Evolutionary conservation across 2,113 vertebrate genomes (phyloP).

Genomic region (Alligator sinensis): DNA sequence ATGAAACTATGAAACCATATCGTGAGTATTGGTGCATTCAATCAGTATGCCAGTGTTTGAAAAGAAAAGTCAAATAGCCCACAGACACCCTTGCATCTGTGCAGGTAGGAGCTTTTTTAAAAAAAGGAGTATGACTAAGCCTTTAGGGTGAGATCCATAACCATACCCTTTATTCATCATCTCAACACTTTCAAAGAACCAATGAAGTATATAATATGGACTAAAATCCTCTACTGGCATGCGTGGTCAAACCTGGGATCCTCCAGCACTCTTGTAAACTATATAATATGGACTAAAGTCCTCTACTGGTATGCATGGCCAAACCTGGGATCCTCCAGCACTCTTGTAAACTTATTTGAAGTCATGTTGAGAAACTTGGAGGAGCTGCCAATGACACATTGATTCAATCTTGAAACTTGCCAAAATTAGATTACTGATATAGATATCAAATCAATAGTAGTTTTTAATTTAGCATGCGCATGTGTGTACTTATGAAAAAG

Average conservation of each 20-base stretch:
- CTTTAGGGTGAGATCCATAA: not conserved
- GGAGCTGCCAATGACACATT: not conserved
- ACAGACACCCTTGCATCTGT: not conserved
- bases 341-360: not conserved
- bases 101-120: not conserved
- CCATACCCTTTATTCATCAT: fast-evolving
- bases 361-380: not conserved
- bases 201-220: not conserved
- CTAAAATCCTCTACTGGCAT: not conserved
- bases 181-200: not conserved
- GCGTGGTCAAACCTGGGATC: not conserved
- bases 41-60: not conserved
- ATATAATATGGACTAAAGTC: not conserved
- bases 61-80: not conserved
- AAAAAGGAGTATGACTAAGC: not conserved
- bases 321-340: not conserved
- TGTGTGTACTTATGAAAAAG: not conserved
- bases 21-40: not conserved
- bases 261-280: not conserved
- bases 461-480: not conserved
- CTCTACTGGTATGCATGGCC: not conserved
- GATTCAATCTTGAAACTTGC: not conserved
- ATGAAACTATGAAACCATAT: too few relatives aligned
- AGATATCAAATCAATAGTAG: not conserved
- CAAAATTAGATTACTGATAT: not conserved